Conservation (phyloP, 2,113 vertebrate species). For the Spea multiplicata region DNA sequence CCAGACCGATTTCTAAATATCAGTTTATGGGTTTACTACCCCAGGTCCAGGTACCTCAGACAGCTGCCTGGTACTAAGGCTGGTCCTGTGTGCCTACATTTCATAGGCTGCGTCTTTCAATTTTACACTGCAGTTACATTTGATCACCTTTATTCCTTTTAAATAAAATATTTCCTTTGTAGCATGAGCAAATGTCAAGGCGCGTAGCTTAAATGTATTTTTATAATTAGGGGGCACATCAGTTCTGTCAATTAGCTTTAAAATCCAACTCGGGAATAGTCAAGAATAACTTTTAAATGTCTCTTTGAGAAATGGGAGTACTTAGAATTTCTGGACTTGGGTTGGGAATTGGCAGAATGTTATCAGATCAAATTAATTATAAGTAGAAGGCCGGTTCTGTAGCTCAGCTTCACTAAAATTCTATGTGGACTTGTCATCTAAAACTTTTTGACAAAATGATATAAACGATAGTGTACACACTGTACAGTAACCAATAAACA, state of each 20-base stretch:
- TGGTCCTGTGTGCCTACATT: too few relatives aligned
- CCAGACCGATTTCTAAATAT: too few relatives aligned
- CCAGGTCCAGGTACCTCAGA: too few relatives aligned
- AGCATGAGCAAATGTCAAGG: not conserved
- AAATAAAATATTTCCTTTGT: constrained; percentile 1
- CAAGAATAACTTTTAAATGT: constrained; percentile 28
- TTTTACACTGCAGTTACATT: not conserved
- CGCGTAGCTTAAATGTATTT: not conserved
- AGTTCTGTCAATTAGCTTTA: constrained; percentile 36
- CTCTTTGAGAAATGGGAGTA: constrained; percentile 33
- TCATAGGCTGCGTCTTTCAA: too few relatives aligned
- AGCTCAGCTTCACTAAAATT: constrained; percentile 9
- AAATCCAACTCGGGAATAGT: constrained; percentile 11
- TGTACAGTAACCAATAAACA: not conserved
- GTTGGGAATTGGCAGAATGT: constrained; percentile 15
- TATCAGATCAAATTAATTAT: constrained; percentile 39
- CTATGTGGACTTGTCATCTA: not conserved
- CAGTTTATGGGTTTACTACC: too few relatives aligned
- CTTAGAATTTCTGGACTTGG: constrained; percentile 32
- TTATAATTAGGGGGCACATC: constrained; percentile 16
- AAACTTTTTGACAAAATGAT: not conserved
- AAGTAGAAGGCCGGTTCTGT: not conserved
- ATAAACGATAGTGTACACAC: not conserved
- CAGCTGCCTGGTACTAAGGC: too few relatives aligned
- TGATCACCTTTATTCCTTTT: not conserved